Percentiles rank a stretch among this genome's conserved stretches.
These are phyloP conservation scores for Brachionus angularis DNA, from an alignment of 1,140 invertebrate species.

Conservation along the genomic window DNA sequence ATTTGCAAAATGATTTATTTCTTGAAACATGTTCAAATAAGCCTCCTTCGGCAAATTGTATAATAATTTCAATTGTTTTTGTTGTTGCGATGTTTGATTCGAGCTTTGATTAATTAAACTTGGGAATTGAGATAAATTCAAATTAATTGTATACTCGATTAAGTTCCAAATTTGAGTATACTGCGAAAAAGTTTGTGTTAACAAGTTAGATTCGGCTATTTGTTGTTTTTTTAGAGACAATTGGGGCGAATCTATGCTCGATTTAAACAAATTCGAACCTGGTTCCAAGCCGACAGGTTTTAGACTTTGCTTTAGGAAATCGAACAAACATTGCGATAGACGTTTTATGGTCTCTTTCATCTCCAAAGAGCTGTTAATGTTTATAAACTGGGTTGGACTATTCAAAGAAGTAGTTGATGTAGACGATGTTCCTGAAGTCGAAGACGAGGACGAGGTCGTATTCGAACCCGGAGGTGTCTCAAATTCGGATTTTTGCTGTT, in stretches of 20 bases:
- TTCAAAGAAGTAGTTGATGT: conserved; percentile 19
- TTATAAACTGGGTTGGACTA: too few relatives aligned
- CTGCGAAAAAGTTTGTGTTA: conserved; percentile 36
- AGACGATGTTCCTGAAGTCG: conserved; percentile 7
- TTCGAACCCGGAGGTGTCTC: background rate
- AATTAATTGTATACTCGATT: conserved; percentile 31
- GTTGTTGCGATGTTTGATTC: too few relatives aligned
- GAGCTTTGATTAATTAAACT: too few relatives aligned
- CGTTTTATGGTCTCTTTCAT: conserved; percentile 26
- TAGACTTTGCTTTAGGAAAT: conserved; percentile 16
- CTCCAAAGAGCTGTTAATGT: background rate
- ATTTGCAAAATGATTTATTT: conserved; percentile 27
- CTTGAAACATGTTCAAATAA: conserved; percentile 41
- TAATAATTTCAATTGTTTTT: background rate
- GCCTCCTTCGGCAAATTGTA: conserved; percentile 36
- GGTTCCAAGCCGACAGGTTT: conserved; percentile 15
- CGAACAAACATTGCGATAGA: conserved; percentile 14
- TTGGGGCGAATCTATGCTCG: conserved; percentile 9
- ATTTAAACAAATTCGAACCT: conserved; percentile 33
- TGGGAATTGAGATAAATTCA: too few relatives aligned
- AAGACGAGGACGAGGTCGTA: conserved; percentile 6
- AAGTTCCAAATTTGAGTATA: conserved; percentile 44
- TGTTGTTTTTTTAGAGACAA: conserved; percentile 32
- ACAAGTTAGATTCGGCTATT: conserved; percentile 23
- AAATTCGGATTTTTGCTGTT: conserved; percentile 19